Conservation (phyloP, 2,113 vertebrate genomes). For the Emydocephalus ijimae region DNA sequence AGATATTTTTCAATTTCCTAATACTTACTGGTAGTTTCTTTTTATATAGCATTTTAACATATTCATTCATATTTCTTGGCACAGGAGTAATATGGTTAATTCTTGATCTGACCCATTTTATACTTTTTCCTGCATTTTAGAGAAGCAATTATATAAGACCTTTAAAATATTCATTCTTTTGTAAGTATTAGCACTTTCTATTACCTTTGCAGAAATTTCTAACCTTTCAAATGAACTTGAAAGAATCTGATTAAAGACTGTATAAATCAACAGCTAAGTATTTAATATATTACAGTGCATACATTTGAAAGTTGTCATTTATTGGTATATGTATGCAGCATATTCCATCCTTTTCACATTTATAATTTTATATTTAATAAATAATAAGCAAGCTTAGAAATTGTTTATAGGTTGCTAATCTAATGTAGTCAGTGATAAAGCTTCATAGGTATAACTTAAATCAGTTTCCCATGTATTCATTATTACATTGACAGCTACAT, state of each 20-base stretch:
- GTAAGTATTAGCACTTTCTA: neutral
- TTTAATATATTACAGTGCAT: conserved; percentile 18
- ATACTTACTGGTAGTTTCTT: neutral
- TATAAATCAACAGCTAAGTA: conserved; percentile 8
- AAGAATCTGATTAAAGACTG: neutral
- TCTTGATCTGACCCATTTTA: neutral
- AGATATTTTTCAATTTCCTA: neutral
- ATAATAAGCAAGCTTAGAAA: neutral
- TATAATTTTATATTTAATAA: conserved; percentile 1
- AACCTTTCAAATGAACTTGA: conserved; percentile 25
- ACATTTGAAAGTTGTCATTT: conserved; percentile 16
- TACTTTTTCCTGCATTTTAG: neutral
- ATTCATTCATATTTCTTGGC: neutral
- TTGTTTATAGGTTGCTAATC: neutral
- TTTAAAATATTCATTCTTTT: neutral
- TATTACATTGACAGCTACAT: neutral
- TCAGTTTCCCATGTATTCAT: neutral
- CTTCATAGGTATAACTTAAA: neutral
- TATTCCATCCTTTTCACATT: neutral
- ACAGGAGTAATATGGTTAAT: neutral
- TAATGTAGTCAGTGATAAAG: neutral
- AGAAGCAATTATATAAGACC: neutral
- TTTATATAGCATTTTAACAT: neutral
- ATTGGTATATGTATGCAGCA: neutral
- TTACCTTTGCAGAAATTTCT: neutral